phyloP scores from a whole-genome alignment of 2,888 invertebrate genomes.

The Lasius fuliginosus region DNA sequence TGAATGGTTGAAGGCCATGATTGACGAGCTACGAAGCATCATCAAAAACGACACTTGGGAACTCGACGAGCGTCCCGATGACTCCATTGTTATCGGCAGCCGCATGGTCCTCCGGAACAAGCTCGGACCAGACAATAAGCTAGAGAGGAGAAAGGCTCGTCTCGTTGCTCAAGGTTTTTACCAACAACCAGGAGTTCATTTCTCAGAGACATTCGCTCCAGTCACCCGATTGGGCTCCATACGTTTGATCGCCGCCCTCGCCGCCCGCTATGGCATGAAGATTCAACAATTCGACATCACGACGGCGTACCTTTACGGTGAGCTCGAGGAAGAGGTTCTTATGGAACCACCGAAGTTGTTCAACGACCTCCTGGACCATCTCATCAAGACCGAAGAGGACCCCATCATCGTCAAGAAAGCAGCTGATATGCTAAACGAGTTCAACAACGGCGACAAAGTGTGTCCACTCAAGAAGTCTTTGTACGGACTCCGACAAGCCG shows the following conservation, averaged over 20 bases:
- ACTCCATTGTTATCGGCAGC: background rate
- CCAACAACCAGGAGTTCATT: background rate
- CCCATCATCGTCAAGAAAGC: too few relatives aligned
- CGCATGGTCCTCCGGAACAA: background rate
- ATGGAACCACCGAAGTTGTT: background rate
- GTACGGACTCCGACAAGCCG: too few relatives aligned
- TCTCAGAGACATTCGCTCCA: background rate
- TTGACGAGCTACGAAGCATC: background rate
- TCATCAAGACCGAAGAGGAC: background rate
- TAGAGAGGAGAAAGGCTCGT: conserved; percentile 1
- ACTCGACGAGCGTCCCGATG: background rate
- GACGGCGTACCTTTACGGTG: conserved; percentile 2
- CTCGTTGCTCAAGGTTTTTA: background rate
- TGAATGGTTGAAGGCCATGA: background rate
- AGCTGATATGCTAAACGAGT: too few relatives aligned
- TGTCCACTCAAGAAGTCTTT: too few relatives aligned
- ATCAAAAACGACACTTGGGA: background rate
- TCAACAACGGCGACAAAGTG: too few relatives aligned
- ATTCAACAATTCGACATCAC: conserved; percentile 22
- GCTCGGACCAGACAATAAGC: background rate
- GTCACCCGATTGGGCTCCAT: background rate
- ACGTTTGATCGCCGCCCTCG: background rate
- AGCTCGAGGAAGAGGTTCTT: background rate
- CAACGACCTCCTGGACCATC: background rate
- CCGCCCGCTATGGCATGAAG: background rate